phyloP scores from a whole-genome alignment of 2,113 vertebrate genomes.

The Notiomystis cincta region DNA sequence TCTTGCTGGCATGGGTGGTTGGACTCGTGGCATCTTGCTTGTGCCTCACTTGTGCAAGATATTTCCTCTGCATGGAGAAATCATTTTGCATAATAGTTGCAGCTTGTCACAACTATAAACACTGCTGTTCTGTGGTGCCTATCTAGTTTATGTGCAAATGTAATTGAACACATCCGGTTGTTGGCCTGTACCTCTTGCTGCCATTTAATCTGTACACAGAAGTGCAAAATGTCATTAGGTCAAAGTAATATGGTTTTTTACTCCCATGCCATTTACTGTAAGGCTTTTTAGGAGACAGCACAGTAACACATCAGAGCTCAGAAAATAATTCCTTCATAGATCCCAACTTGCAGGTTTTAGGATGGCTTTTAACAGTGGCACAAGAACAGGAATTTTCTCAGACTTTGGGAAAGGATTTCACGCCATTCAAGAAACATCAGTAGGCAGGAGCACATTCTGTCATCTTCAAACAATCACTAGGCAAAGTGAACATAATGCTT shows the following conservation, averaged over 20 bases:
- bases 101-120: not conserved
- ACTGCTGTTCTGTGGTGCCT: not conserved
- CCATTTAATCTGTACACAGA: not conserved
- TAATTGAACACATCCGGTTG: not conserved
- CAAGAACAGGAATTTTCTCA: not conserved
- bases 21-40: not conserved
- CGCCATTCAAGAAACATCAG: not conserved
- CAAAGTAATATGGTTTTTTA: not conserved
- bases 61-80: not conserved
- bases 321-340: not conserved
- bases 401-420: not conserved
- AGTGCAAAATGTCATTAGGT: not conserved
- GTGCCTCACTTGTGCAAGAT: not conserved
- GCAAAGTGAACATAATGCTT: not conserved
- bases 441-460: not conserved
- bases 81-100: not conserved
- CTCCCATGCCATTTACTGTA: not conserved
- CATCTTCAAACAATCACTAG: not conserved
- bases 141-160: not conserved
- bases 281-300: not conserved
- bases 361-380: not conserved
- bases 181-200: not conserved
- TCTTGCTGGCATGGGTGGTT: not conserved
- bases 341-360: not conserved
- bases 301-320: not conserved